These are phyloP conservation scores for Pandemis cinnamomeana DNA, from an alignment of 2,888 invertebrate genomes.

Conservation along the genomic window DNA sequence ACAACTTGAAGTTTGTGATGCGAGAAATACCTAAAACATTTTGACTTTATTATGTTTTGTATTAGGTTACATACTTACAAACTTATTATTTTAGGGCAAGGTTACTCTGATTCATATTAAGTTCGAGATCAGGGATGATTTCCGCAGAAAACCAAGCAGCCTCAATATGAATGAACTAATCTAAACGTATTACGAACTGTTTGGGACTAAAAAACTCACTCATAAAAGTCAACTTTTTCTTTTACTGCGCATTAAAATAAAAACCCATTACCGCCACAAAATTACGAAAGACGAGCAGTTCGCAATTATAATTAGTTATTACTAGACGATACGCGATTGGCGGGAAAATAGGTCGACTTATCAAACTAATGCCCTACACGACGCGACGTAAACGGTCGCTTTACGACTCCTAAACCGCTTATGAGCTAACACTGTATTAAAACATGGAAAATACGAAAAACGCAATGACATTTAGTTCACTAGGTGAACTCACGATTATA, in stretches of 20 bases:
- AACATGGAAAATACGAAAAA: conserved; percentile 30
- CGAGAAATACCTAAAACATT: too few relatives aligned
- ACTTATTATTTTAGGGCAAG: too few relatives aligned
- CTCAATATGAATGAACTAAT: too few relatives aligned
- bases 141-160: too few relatives aligned
- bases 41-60: too few relatives aligned
- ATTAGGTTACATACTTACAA: too few relatives aligned
- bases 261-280: conserved; percentile 16
- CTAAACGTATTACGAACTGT: neutral
- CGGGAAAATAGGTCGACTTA: conserved; percentile 72
- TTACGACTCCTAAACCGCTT: conserved; percentile 49
- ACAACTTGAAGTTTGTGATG: neutral
- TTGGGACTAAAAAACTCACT: neutral
- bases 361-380: conserved; percentile 61
- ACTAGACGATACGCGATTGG: conserved; percentile 51
- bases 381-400: conserved; percentile 58
- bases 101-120: too few relatives aligned
- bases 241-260: conserved; percentile 8
- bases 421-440: conserved; percentile 50
- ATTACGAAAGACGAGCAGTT: conserved; percentile 52
- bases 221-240: neutral
- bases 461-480: conserved; percentile 24
- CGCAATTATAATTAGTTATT: conserved; percentile 52
- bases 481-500: neutral
- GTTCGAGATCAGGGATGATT: too few relatives aligned